phyloP scores from a whole-genome alignment of 2,797 vertebrate genomes.

The Philypnodon macrostomus region DNA sequence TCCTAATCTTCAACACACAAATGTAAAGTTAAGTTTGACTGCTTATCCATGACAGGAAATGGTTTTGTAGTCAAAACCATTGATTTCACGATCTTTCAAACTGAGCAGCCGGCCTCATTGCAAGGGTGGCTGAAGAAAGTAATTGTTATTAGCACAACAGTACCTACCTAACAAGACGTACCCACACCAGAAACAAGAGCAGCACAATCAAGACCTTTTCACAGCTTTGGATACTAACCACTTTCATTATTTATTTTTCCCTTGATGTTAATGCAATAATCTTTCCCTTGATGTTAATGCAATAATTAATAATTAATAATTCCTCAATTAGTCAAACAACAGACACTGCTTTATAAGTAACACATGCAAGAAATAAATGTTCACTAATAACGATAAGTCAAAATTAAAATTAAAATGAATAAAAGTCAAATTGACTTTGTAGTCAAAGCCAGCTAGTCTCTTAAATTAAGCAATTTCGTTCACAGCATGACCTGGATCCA shows the following conservation, averaged over 20 bases:
- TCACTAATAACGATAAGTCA: too few relatives aligned
- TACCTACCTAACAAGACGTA: conserved; percentile 36
- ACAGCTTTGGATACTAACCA: neutral
- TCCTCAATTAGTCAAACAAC: too few relatives aligned
- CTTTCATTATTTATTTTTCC: conserved; percentile 1
- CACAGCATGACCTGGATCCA: too few relatives aligned
- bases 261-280: conserved; percentile 22
- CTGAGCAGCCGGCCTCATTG: conserved; percentile 40
- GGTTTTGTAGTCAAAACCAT: conserved; percentile 57
- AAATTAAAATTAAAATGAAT: too few relatives aligned
- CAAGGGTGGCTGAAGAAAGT: too few relatives aligned
- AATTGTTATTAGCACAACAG: conserved; percentile 36
- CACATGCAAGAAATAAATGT: too few relatives aligned
- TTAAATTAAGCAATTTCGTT: too few relatives aligned
- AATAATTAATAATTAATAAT: conserved; percentile 24
- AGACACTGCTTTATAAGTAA: too few relatives aligned
- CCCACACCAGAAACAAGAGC: conserved; percentile 18
- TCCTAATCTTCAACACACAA: too few relatives aligned
- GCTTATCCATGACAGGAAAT: conserved; percentile 38
- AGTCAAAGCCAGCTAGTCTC: too few relatives aligned
- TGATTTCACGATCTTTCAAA: conserved; percentile 61
- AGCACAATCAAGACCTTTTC: conserved; percentile 14
- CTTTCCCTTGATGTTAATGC: conserved; percentile 10
- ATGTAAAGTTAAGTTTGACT: conserved; percentile 48
- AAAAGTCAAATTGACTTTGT: too few relatives aligned